Evolutionary conservation across 2,888 invertebrate species (phyloP), one percentile per base, ranked within the genome.

Genomic region (Acanthopleura granulata): DNA sequence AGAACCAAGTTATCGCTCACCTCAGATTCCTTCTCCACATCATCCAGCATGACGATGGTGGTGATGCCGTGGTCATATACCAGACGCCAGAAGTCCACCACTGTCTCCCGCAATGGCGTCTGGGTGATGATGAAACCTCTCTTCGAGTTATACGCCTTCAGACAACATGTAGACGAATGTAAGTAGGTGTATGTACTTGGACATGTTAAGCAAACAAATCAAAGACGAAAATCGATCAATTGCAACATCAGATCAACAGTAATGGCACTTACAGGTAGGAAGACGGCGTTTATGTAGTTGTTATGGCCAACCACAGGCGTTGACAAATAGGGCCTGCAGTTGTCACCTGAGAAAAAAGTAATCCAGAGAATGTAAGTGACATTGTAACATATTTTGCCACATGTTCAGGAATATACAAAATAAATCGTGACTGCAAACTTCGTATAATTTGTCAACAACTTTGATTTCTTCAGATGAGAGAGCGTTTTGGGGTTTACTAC

Each of bases 61-160:
- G 80, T 62, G 75, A 82, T 76, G 11, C 80, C 77, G 70, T 86
- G 77, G 72, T 85, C 82, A 70, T 83, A 82, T 15, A 89, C 76
- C 80, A 89, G 82, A 27, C 83, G 75, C 89, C 89, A 90, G 77
- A 90, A 86, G 75, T 89, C 89, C 40, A 78, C 79, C 15, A 83
- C 79, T 12, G 88, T 89, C 71, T 81, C 75, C 11, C 82, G 78
- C 61, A 89, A 78, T 9, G 90, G 90, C 78, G 86, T 84, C 78
- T 90, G 89, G 0, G 89, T 89, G 15, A 86, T 82, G n/a, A 89
- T 81, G 76, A 87, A 89, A 0, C 85, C 85, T 49, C 83, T 82
- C 30, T 82, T 82, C 57, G 84, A 82, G 73, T 82, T 86, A 80
- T 89, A 90, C 18, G 86, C 88, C 89, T 90, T 75, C 29, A n/a